Conservation (phyloP, 2,888 invertebrate genomes). For the Augiades crinisus region DNA sequence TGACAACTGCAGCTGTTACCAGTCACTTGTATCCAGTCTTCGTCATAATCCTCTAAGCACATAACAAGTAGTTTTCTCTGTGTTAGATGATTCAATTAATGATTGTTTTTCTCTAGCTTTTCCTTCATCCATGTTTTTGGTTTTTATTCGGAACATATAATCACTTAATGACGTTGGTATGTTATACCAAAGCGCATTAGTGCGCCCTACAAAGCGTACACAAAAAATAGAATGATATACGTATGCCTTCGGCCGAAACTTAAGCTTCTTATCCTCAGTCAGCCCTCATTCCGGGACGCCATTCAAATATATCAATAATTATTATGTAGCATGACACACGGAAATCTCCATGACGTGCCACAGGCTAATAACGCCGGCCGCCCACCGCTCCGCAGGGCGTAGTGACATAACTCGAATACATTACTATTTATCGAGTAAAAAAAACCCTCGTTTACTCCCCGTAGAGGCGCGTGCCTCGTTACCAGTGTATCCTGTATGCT, state of each 20-base stretch:
- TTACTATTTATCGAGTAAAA: slow-evolving; percentile 71
- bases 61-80: no score
- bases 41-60: no score
- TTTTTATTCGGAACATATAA: slow-evolving; percentile 8
- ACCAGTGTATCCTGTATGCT: slow-evolving; percentile 58
- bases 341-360: slow-evolving; percentile 64
- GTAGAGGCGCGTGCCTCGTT: slow-evolving; percentile 70
- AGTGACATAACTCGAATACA: slow-evolving; percentile 67
- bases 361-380: slow-evolving; percentile 55
- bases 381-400: slow-evolving; percentile 52
- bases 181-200: slow-evolving; percentile 8
- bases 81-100: no score
- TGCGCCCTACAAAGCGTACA: slow-evolving; percentile 10
- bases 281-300: slow-evolving; percentile 15
- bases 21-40: no score
- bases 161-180: not conserved
- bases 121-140: slow-evolving; percentile 1
- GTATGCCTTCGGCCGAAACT: slow-evolving; percentile 11
- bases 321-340: slow-evolving; percentile 68
- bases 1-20: no score
- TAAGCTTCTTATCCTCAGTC: slow-evolving; percentile 23
- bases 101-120: no score
- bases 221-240: slow-evolving; percentile 21
- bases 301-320: slow-evolving; percentile 54
- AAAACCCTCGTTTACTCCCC: slow-evolving; percentile 58